phyloP scores from a whole-genome alignment of 1,140 invertebrate genomes.

The Listronotus bonariensis region DNA sequence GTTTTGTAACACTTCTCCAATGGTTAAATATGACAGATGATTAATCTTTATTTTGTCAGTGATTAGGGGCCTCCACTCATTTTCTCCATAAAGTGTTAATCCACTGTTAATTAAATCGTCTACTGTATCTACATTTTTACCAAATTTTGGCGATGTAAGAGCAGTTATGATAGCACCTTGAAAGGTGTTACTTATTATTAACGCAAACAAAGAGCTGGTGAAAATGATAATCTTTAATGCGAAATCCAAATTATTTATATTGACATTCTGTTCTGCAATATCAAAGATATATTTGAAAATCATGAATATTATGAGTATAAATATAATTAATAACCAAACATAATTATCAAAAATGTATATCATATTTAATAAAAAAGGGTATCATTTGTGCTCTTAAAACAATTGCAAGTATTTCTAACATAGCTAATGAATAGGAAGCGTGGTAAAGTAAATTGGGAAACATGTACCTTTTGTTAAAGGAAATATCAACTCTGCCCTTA shows the following conservation, averaged over 20 bases:
- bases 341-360: conserved; percentile 15
- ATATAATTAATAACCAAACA: conserved; percentile 18
- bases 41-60: background rate
- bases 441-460: background rate
- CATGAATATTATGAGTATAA: background rate
- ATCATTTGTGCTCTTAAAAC: conserved; percentile 12
- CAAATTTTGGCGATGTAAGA: conserved; percentile 21
- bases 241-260: background rate
- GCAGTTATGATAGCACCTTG: conserved; percentile 22
- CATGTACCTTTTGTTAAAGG: conserved; percentile 3
- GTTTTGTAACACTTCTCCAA: background rate
- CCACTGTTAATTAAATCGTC: conserved; percentile 13
- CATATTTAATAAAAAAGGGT: conserved; percentile 5
- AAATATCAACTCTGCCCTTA: conserved; percentile 11
- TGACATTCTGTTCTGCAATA: background rate
- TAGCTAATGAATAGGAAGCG: conserved; percentile 3
- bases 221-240: conserved; percentile 13
- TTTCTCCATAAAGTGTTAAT: conserved; percentile 6
- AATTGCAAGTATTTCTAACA: background rate
- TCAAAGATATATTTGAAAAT: background rate
- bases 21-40: conserved; percentile 13
- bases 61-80: background rate
- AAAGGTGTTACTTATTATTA: conserved; percentile 14
- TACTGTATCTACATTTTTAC: conserved; percentile 15
- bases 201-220: background rate